Evolutionary conservation across 2,888 invertebrate species (phyloP).

Genomic region (Plemyria rubiginata): DNA sequence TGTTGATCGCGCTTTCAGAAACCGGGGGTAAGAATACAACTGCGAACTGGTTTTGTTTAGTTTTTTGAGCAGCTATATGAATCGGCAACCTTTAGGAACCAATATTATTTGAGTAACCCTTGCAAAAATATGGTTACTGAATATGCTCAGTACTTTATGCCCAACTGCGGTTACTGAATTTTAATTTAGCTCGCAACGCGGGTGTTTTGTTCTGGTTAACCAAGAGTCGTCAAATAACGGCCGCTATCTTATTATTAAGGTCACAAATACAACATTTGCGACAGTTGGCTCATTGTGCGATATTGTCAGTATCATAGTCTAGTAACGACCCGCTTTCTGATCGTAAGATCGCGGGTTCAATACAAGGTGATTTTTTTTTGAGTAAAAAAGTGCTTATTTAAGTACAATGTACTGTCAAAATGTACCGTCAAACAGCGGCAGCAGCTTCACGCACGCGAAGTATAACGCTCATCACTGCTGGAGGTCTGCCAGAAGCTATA

Average conservation of each 20-base stretch:
- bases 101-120: constrained; percentile 12
- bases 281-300: no score
- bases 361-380: no score
- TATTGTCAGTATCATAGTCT: no score
- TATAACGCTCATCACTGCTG: constrained; percentile 16
- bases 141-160: constrained; percentile 10
- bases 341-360: no score
- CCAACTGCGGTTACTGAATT: constrained; percentile 15
- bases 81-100: constrained; percentile 1
- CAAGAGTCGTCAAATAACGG: background rate
- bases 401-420: no score
- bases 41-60: background rate
- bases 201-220: background rate
- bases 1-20: no score
- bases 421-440: background rate
- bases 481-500: constrained; percentile 18
- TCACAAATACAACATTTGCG: no score
- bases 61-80: background rate
- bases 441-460: background rate
- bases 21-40: no score
- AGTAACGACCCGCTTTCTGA: no score
- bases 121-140: constrained; percentile 4
- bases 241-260: no score
- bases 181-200: constrained; percentile 10
- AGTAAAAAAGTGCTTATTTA: no score